These are phyloP conservation scores for Oreochromis mossambicus DNA, from an alignment of 2,797 vertebrate species.

Conservation along the genomic window DNA sequence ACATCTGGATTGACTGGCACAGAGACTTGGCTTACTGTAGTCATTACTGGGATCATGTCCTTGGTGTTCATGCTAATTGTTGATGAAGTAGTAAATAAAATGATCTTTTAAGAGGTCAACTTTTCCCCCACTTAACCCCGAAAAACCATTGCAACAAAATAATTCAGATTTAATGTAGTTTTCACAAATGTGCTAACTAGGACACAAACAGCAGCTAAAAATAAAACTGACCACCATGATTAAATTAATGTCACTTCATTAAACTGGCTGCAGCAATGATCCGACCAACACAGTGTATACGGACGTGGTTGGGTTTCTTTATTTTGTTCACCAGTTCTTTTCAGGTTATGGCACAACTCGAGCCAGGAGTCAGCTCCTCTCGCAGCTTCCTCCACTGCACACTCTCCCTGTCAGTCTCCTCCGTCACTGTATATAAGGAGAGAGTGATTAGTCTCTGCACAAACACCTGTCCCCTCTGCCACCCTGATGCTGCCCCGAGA, in stretches of 20 bases:
- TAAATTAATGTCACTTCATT: conserved; percentile 15
- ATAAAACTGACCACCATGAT: background rate
- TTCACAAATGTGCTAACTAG: background rate
- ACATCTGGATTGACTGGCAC: background rate
- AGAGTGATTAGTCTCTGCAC: background rate
- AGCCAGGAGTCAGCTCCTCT: background rate
- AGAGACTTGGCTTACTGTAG: background rate
- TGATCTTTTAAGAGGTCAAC: background rate
- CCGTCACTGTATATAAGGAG: background rate
- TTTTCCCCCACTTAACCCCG: background rate
- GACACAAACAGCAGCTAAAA: background rate
- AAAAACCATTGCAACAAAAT: background rate
- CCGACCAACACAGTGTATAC: background rate
- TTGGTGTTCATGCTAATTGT: background rate
- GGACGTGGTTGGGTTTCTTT: background rate
- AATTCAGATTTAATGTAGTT: background rate
- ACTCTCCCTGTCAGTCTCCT: background rate
- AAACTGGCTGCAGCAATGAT: background rate
- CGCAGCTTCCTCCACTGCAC: background rate
- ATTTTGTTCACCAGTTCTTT: background rate
- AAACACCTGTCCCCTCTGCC: background rate
- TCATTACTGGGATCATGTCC: background rate
- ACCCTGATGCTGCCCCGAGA: background rate
- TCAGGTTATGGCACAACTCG: background rate
- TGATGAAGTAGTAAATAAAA: background rate